These are phyloP conservation scores for Allygus modestus DNA, from an alignment of 2,888 invertebrate species.

Conservation along the genomic window DNA sequence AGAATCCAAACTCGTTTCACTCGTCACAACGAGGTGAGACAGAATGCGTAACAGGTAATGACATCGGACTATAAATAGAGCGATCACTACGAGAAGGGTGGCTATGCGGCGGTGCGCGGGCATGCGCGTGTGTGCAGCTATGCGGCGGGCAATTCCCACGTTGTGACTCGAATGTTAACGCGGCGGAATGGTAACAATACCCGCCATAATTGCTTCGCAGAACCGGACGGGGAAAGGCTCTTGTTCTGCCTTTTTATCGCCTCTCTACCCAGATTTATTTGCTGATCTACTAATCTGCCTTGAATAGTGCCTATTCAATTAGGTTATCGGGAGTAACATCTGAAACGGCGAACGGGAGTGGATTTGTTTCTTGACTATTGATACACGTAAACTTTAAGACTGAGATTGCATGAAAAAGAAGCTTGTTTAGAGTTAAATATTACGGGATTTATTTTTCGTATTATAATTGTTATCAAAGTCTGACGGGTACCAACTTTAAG, in stretches of 20 bases:
- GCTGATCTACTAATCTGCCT: conserved; percentile 23
- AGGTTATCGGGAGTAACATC: neutral
- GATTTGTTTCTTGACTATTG: too few species aligned
- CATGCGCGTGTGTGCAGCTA: conserved; percentile 2
- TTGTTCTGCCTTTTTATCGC: conserved; percentile 48
- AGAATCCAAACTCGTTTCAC: neutral
- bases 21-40: neutral
- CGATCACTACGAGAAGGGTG: conserved; percentile 26
- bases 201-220: conserved; percentile 24
- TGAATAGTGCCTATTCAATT: conserved; percentile 28
- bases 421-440: too few species aligned
- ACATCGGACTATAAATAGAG: conserved; percentile 21
- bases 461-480: too few species aligned
- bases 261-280: conserved; percentile 36
- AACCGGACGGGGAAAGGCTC: conserved; percentile 34
- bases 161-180: conserved; percentile 35
- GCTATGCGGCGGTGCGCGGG: neutral
- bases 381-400: too few species aligned
- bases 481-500: too few species aligned
- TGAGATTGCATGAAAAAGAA: too few species aligned
- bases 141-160: conserved; percentile 35
- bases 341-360: too few species aligned
- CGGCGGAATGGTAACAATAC: conserved; percentile 45
- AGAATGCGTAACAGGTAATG: neutral
- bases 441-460: too few species aligned